Base-by-base conservation (phyloP, 2,113 vertebrate genomes). In the Picathartes gymnocephalus region DNA sequence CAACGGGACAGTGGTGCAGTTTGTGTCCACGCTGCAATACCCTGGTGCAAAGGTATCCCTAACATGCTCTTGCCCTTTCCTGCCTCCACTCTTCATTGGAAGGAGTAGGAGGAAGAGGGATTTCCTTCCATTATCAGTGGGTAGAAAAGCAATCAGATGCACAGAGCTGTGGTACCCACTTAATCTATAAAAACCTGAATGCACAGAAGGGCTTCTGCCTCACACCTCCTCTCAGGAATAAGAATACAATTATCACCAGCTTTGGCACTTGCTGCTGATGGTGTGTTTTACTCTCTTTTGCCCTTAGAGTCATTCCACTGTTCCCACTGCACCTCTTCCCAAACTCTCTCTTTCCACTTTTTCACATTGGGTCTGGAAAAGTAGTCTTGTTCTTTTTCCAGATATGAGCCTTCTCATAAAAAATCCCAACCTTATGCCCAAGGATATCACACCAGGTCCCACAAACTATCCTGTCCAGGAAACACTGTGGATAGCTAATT, bases 21-120 rank as follows among this genome's bases (percentile, higher is more conserved):
- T 73, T 37, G 39, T 78, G 79, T 48, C 42, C 48, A 64, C 0
- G 0, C 42, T 42, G n/a, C 57, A 64, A 9, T 16, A 39, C 8
- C 10, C 50, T 69, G 56, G 42, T 58, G 51, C 60, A 79, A 65
- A 87, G 77, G 30, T 35, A 64, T 51, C 51, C 65, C 65, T 68
- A 68, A 27, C 61, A 31, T 33, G 37, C 42, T 47, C 78, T 54
- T 81, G 65, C 28, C 12, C 57, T 79, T 86, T 71, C 51, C 70
- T 78, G 69, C 31, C 47, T 78, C 51, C 7, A 3, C 9, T 62
- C 33, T 30, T 66, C 78, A 72, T 17, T n/a, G 37, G 70, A 48
- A 85, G 27, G 17, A 81, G 81, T 11, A 68, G 22, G 57, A 91
- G 40, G 61, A 81, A 85, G 58, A 79, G 40, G 33, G 35, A 91